These are phyloP conservation scores for Cynoglossus semilaevis DNA, from an alignment of 2,113 vertebrate species.

Conservation along the genomic window DNA sequence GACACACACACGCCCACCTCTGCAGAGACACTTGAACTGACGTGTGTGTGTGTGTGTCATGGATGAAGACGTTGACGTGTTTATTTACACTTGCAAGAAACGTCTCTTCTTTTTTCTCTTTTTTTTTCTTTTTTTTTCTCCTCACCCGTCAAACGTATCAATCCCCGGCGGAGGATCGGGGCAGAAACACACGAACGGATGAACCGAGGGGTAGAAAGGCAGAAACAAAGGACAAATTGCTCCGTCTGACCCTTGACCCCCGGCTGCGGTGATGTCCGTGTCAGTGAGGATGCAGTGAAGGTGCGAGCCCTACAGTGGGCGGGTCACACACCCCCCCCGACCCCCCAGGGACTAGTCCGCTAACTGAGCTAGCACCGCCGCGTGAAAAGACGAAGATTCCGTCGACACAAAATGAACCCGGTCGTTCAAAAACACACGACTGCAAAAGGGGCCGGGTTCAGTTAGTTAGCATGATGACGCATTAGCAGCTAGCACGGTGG, in stretches of 20 bases:
- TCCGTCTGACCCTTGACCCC: conserved; percentile 18
- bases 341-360: no score
- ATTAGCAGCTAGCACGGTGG: no score
- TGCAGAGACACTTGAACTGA: conserved; percentile 43
- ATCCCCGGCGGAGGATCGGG: conserved; percentile 1
- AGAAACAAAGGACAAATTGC: conserved; percentile 27
- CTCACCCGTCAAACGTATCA: conserved; percentile 29
- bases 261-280: conserved; percentile 3
- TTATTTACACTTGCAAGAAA: conserved; percentile 46
- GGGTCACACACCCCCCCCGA: no score
- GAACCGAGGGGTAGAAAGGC: conserved; percentile 34
- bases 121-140: conserved; percentile 19
- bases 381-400: no score
- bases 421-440: no score
- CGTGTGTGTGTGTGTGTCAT: conserved; percentile 21
- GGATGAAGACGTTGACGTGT: conserved; percentile 40
- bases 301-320: no score
- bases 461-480: no score
- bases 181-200: conserved; percentile 13
- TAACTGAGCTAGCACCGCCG: no score
- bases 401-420: no score
- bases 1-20: conserved; percentile 30
- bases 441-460: no score
- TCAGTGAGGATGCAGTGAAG: conserved; percentile 1
- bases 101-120: background rate